These are phyloP conservation scores for Megaustenia siamemsis DNA, from an alignment of 2,888 invertebrate species.

Conservation along the genomic window DNA sequence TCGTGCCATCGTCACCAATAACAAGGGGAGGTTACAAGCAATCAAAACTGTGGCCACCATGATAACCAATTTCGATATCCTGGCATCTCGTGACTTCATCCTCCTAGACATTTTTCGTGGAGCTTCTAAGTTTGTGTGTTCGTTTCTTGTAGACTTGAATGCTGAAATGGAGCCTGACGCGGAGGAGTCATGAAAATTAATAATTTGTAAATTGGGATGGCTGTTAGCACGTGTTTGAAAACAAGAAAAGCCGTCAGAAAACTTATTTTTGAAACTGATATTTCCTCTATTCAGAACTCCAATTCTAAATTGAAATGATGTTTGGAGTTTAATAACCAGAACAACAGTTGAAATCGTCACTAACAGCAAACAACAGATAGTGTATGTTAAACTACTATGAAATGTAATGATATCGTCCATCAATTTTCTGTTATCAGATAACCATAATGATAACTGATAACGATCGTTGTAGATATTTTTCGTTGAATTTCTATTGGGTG, in stretches of 20 bases:
- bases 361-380: background rate
- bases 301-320: background rate
- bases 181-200: background rate
- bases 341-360: background rate
- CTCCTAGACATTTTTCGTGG: background rate
- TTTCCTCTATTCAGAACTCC: background rate
- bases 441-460: background rate
- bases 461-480: background rate
- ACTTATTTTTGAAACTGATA: background rate
- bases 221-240: too few relatives aligned
- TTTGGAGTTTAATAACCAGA: background rate
- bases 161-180: background rate
- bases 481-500: too few relatives aligned
- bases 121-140: too few relatives aligned
- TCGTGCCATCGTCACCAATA: background rate
- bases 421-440: conserved; percentile 16
- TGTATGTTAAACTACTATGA: background rate
- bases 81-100: background rate
- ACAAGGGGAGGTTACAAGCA: background rate
- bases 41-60: background rate
- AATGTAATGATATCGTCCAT: conserved; percentile 16
- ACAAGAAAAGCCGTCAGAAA: background rate
- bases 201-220: background rate
- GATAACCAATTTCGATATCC: background rate
- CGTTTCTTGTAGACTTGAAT: background rate